Evolutionary conservation across 2,888 invertebrate species (phyloP), one percentile per base, ranked within the genome.

Genomic region (Drosophila vallismaia): DNA sequence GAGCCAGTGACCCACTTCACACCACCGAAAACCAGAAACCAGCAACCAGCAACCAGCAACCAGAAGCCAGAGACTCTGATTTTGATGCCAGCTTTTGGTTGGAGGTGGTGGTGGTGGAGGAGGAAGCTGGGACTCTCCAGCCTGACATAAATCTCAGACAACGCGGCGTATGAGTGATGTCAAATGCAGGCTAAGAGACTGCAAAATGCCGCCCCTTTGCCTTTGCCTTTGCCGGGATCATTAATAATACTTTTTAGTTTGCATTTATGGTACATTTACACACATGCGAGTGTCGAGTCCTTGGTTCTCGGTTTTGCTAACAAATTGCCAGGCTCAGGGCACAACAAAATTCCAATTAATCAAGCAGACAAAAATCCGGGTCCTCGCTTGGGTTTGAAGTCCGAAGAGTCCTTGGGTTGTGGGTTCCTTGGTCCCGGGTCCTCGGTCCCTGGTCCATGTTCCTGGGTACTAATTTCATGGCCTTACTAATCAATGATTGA

Each of bases 181-280:
- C 69, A 81, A 80, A 74, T 76, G 84, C 84, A 77, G 78, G 49
- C 71, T 46, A 50, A 52, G 52, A 53, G 46, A 38, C 71, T 74
- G 79, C 63, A 55, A 77, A 77, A 70, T 71, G 79, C 62, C 68
- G 51, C 51, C 70, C 51, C 40, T 51, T 19, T 52, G 63, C 19
- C 19, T 19, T 19, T n/a, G n/a, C n/a, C n/a, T 66, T 75, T 67
- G 68, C 72, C 19, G 2, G 19, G 19, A 80, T 86, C 86, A 82
- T 86, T 82, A 86, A 82, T 82, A 83, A 82, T 77, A 86, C 56
- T 79, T 86, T 77, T 80, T 77, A 77, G 75, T 74, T 82, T 69
- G 63, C 62, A 73, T 52, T 56, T 40, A 31, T 28, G 33, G 28
- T 28, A 19, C 19, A 19, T 19, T 19, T 19, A 19, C 19, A 19